Percentiles rank a stretch among this genome's conserved stretches.
Conservation (phyloP, 2,113 vertebrate genomes). For the Gasterosteus nipponicus region DNA sequence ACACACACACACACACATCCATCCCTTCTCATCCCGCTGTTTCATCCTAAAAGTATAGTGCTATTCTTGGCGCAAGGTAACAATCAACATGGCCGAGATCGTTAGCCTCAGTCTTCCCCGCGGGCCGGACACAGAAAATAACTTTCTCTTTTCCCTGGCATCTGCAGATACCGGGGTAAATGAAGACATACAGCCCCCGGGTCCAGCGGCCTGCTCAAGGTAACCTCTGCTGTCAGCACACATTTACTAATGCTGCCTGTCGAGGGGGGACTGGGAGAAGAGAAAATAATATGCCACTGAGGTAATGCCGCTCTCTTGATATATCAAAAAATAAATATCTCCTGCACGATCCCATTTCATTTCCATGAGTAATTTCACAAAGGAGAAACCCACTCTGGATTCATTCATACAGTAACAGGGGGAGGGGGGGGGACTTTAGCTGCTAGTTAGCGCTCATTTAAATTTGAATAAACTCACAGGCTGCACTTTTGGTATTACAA, state of each 20-base stretch:
- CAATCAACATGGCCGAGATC: slow-evolving; percentile 83
- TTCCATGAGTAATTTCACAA: slow-evolving; percentile 62
- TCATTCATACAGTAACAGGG: neutral
- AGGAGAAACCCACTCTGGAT: slow-evolving; percentile 47
- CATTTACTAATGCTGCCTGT: slow-evolving; percentile 79
- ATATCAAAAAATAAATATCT: slow-evolving; percentile 73
- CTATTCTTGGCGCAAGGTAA: slow-evolving; percentile 79
- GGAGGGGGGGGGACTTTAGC: too few relatives aligned
- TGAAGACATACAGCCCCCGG: slow-evolving; percentile 86
- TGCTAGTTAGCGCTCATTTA: neutral
- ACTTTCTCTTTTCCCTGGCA: slow-evolving; percentile 81
- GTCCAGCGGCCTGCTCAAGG: slow-evolving; percentile 82
- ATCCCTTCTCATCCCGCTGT: slow-evolving; percentile 36
- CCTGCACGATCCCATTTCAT: slow-evolving; percentile 58
- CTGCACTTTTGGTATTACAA: neutral
- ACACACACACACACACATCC: slow-evolving; percentile 19
- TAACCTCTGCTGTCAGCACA: slow-evolving; percentile 86
- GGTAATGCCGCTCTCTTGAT: slow-evolving; percentile 65
- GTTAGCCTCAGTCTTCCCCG: slow-evolving; percentile 80
- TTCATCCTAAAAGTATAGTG: slow-evolving; percentile 64
- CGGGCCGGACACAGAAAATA: slow-evolving; percentile 83
- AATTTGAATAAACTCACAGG: neutral
- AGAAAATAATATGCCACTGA: slow-evolving; percentile 76
- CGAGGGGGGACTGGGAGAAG: slow-evolving; percentile 59
- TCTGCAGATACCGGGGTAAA: slow-evolving; percentile 84